Evolutionary conservation across 2,797 vertebrate species (phyloP).

Genomic region (Protosalanx chinensis): DNA sequence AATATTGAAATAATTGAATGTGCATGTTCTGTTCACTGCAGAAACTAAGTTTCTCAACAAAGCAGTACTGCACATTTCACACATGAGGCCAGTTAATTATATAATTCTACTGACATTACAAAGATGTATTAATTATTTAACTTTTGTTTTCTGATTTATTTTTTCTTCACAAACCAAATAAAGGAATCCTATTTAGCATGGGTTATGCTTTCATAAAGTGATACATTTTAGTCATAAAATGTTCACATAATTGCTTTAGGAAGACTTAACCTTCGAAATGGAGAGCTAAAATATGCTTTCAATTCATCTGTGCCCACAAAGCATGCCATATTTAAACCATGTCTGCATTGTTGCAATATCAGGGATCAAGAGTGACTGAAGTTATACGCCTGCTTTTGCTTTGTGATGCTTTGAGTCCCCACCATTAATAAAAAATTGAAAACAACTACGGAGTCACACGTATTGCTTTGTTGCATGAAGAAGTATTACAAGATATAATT

Average conservation of each 20-base stretch:
- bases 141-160: not conserved
- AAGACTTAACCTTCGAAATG: slow-evolving; percentile 17
- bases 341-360: slow-evolving; percentile 57
- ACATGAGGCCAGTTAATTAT: not conserved
- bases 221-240: not conserved
- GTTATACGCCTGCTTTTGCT: slow-evolving; percentile 56
- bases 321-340: slow-evolving; percentile 65
- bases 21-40: not conserved
- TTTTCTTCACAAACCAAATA: not conserved
- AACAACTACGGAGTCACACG: not conserved
- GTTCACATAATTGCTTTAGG: not conserved
- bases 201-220: not conserved
- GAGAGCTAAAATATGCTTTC: slow-evolving; percentile 22
- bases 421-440: slow-evolving; percentile 66
- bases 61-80: not conserved
- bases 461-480: no score
- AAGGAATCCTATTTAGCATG: not conserved
- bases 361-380: slow-evolving; percentile 69
- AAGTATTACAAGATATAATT: no score
- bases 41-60: not conserved
- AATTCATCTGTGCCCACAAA: slow-evolving; percentile 57
- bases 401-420: slow-evolving; percentile 59
- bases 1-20: not conserved
- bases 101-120: not conserved
- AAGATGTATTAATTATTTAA: not conserved